These are phyloP conservation scores for Ips typographus DNA, from an alignment of 1,140 invertebrate genomes.

Conservation along the genomic window DNA sequence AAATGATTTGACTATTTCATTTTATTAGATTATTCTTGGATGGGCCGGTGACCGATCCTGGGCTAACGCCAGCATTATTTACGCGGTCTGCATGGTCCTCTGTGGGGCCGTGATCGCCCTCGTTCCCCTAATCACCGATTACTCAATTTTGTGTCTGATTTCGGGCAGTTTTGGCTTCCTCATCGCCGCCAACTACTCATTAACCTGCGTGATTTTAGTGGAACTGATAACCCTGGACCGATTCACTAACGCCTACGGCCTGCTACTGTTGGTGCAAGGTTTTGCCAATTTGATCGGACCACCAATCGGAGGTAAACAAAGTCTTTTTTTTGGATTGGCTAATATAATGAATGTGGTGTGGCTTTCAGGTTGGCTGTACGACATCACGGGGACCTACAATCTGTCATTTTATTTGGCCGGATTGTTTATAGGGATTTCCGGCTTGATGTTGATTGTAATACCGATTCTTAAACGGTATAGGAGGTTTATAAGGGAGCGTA, in stretches of 20 bases:
- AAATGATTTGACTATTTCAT: not conserved
- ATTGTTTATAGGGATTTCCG: slow-evolving; percentile 81
- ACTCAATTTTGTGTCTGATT: slow-evolving; percentile 62
- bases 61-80: slow-evolving; percentile 72
- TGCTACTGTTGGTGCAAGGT: slow-evolving; percentile 84
- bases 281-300: slow-evolving; percentile 85
- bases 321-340: not conserved
- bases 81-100: slow-evolving; percentile 75
- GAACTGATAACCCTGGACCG: slow-evolving; percentile 81
- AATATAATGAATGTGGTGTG: not conserved
- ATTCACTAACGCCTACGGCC: slow-evolving; percentile 88
- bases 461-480: slow-evolving; percentile 58
- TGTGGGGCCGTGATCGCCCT: slow-evolving; percentile 72
- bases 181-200: slow-evolving; percentile 84
- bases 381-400: slow-evolving; percentile 75
- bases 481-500: slow-evolving; percentile 40
- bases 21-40: slow-evolving; percentile 77
- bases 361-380: slow-evolving; percentile 75
- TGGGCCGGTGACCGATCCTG: slow-evolving; percentile 65
- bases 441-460: slow-evolving; percentile 71
- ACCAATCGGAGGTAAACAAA: slow-evolving; percentile 72
- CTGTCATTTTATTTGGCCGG: slow-evolving; percentile 87
- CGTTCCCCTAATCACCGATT: slow-evolving; percentile 68
- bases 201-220: slow-evolving; percentile 84
- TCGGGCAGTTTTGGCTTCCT: slow-evolving; percentile 78